Evolutionary conservation across 2,888 invertebrate genomes (phyloP).

Genomic region (Agapostemon virescens): DNA sequence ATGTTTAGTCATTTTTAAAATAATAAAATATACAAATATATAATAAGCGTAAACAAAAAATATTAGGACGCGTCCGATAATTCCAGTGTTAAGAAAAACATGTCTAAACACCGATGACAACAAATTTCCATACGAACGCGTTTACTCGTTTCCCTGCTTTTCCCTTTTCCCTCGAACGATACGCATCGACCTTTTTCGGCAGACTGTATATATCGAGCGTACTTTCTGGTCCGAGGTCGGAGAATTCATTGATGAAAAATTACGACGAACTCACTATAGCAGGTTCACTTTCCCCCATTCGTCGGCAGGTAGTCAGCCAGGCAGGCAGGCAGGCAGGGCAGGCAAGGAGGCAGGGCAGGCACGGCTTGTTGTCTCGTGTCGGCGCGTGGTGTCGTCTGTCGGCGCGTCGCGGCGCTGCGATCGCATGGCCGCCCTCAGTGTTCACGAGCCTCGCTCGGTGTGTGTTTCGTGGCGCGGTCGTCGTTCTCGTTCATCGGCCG

Average conservation of each 20-base stretch:
- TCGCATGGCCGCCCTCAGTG: constrained; percentile 78
- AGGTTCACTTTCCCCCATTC: constrained; percentile 65
- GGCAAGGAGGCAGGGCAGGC: constrained; percentile 5
- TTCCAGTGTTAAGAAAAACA: no score
- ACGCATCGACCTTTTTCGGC: neutral
- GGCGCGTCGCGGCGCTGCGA: constrained; percentile 69
- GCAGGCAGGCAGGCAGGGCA: neutral
- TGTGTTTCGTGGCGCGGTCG: constrained; percentile 70
- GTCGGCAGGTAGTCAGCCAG: constrained; percentile 29
- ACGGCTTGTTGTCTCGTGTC: constrained; percentile 59
- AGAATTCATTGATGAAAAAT: constrained; percentile 55
- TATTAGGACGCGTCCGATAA: no score
- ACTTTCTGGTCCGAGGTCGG: neutral
- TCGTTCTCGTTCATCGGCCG: constrained; percentile 44
- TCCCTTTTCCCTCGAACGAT: no score
- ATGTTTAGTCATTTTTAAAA: no score
- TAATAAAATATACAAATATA: no score
- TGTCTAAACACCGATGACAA: no score
- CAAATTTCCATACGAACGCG: no score
- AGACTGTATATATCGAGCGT: neutral
- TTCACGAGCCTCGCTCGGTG: constrained; percentile 78
- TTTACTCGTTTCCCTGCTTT: no score
- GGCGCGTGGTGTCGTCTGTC: constrained; percentile 42
- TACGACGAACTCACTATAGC: constrained; percentile 52
- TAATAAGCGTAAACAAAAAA: no score